These are phyloP conservation scores for Patagioenas fasciata DNA, from an alignment of 2,113 vertebrate genomes.

Conservation along the genomic window DNA sequence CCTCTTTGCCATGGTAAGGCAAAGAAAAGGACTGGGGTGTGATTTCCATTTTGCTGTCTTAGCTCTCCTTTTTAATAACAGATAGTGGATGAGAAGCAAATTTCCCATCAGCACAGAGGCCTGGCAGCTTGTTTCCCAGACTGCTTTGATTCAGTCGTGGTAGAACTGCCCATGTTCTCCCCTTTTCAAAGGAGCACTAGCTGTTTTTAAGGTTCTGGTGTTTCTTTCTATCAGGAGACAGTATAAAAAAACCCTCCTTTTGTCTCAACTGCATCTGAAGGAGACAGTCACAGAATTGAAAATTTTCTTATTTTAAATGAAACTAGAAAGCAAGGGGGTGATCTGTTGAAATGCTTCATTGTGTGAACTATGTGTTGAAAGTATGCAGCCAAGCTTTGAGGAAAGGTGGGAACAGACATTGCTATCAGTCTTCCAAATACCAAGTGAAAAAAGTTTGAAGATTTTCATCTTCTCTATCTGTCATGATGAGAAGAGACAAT, in stretches of 20 bases:
- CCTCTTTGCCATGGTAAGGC: neutral
- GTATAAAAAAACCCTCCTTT: neutral
- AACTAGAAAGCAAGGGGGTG: neutral
- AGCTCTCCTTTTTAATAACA: neutral
- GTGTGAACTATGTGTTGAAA: neutral
- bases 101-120: neutral
- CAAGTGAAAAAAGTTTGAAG: neutral
- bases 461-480: conserved; percentile 6
- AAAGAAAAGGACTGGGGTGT: neutral
- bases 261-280: neutral
- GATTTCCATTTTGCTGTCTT: neutral
- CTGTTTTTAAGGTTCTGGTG: neutral
- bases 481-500: neutral
- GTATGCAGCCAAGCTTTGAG: neutral
- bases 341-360: neutral
- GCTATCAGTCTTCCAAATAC: neutral
- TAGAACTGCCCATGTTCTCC: neutral
- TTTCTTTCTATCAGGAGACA: neutral
- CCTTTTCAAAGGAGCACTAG: neutral
- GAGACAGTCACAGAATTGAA: neutral
- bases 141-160: neutral
- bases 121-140: neutral
- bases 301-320: neutral
- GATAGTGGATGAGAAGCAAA: neutral
- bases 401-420: neutral